Percentiles rank a stretch among this genome's conserved stretches.
Conservation (phyloP, 1,140 invertebrate genomes). For the Mizuhopecten yessoensis region DNA sequence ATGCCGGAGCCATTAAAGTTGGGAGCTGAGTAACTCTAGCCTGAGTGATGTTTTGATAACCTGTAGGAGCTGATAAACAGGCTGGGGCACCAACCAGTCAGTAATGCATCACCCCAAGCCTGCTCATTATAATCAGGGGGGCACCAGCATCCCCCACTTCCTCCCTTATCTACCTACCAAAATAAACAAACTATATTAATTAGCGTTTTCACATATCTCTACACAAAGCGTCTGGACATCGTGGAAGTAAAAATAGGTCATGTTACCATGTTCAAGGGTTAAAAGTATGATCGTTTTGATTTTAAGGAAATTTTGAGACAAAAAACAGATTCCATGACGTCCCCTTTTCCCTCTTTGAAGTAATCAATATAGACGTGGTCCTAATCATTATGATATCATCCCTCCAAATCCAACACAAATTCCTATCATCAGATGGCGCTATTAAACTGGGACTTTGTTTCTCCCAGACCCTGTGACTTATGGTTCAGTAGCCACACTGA, state of each 20-base stretch:
- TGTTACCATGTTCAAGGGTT: neutral
- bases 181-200: conserved; percentile 30
- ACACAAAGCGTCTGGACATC: conserved; percentile 26
- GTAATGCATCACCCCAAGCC: conserved; percentile 23
- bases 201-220: conserved; percentile 21
- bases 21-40: conserved; percentile 3
- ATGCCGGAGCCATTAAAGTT: conserved; percentile 45
- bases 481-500: conserved; percentile 31
- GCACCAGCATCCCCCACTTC: neutral
- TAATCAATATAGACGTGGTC: conserved; percentile 1
- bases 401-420: neutral
- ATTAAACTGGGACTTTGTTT: conserved; percentile 34
- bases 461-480: conserved; percentile 37
- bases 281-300: neutral
- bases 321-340: neutral
- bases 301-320: neutral
- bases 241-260: neutral
- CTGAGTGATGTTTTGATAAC: conserved; percentile 50
- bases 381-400: conserved; percentile 36
- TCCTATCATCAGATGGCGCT: conserved; percentile 14
- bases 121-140: conserved; percentile 30
- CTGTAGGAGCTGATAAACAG: conserved; percentile 41
- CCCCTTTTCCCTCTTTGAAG: conserved; percentile 37
- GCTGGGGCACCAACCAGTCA: conserved; percentile 24
- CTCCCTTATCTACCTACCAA: neutral